Evolutionary conservation across 2,797 vertebrate genomes (phyloP), one percentile per base, ranked within the genome.

Genomic region (Simalia tracyae): DNA sequence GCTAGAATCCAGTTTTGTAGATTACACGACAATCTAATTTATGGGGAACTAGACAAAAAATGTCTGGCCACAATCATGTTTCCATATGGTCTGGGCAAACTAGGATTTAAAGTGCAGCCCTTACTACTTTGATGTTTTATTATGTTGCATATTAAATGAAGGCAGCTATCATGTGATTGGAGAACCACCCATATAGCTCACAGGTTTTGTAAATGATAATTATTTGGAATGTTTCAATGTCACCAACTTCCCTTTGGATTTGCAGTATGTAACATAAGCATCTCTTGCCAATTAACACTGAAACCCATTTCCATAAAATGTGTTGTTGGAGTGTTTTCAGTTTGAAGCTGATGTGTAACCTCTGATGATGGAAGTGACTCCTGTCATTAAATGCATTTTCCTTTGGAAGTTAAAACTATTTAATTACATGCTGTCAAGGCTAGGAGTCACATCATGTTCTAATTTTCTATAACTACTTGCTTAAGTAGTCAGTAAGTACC

Each of bases 1-100:
- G 56, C 7, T 56, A 36, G n/a, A 64, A 59, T 85, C 50, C 24
- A 24, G 2, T 5, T 36, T 84, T 87, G n/a, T 59, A 89, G 24
- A 59, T 90, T 26, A 2, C 46, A 89, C 60, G n/a, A 89, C 5
- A 56, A 19, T 12, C 86, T 86, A 63, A 11, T 19, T 93, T 0
- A 0, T 26, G 36, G 0, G 1, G 0, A 0, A 0, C 89, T 10
- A 61, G 90, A 50, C 85, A 50, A 72, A 59, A 87, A 87, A 36
- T 57, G 8, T 87, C 15, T 92, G 66, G 84, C n/a, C 2, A 0
- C 42, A n/a, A 24, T 84, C 2, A 0, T 1, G 0, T 89, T 88
- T 64, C 59, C 76, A 0, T 84, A 60, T 60, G 89, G 68, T 60
- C 0, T 2, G 8, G 3, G 0, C 0, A 1, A 72, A 36, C 3